Percentiles rank a stretch among this genome's conserved stretches.
Conservation (phyloP, 2,797 vertebrate genomes). For the Aselliscus stoliczkanus region DNA sequence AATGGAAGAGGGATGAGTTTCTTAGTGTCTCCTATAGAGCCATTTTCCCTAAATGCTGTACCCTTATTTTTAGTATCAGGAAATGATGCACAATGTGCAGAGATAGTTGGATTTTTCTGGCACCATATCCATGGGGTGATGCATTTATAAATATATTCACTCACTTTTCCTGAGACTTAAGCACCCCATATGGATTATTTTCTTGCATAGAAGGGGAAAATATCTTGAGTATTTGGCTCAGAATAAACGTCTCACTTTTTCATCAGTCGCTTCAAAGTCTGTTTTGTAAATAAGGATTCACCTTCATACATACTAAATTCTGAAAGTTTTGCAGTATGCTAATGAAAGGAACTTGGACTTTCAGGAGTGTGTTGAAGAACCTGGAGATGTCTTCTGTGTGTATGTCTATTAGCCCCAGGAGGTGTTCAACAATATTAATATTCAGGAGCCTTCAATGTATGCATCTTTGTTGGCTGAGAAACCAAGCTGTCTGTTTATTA, state of each 20-base stretch:
- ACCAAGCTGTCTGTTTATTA: slow-evolving; percentile 3
- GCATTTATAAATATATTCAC: not conserved
- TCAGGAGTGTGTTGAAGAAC: slow-evolving; percentile 2
- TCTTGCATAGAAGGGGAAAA: not conserved
- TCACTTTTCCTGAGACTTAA: not conserved
- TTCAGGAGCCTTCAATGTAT: not conserved
- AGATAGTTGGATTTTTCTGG: not conserved
- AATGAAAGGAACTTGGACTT: slow-evolving; percentile 32
- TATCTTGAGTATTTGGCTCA: slow-evolving; percentile 3
- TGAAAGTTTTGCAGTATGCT: slow-evolving; percentile 16
- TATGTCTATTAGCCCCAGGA: not conserved
- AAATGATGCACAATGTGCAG: not conserved
- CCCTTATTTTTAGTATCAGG: not conserved
- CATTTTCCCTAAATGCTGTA: not conserved
- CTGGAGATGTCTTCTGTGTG: not conserved
- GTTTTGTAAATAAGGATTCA: slow-evolving; percentile 30
- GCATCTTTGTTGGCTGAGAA: slow-evolving; percentile 9
- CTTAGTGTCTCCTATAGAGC: not conserved
- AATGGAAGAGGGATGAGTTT: not conserved
- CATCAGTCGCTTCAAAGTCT: slow-evolving; percentile 3
- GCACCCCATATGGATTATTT: not conserved
- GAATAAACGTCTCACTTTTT: not conserved
- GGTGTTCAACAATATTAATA: slow-evolving; percentile 20
- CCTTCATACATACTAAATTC: not conserved
- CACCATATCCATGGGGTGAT: not conserved